These are phyloP conservation scores for Parochlus steinenii DNA, from an alignment of 2,888 invertebrate genomes.

Conservation along the genomic window DNA sequence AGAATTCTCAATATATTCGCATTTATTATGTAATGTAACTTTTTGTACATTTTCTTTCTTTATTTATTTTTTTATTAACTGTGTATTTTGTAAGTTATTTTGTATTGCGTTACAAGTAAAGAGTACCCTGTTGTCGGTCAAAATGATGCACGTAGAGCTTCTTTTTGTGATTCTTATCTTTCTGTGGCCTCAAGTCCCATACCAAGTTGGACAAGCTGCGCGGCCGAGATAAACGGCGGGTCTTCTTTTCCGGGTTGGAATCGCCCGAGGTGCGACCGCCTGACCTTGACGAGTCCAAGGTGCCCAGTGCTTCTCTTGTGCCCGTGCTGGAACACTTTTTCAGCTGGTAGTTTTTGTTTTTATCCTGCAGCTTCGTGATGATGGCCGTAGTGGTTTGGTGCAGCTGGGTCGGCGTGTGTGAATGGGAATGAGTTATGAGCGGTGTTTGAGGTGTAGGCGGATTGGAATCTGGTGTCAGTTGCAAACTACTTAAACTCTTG, in stretches of 20 bases:
- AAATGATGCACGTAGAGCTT: constrained; percentile 31
- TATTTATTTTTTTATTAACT: too few species aligned
- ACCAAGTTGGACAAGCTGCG: constrained; percentile 76
- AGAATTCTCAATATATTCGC: too few species aligned
- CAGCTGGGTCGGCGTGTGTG: too few species aligned
- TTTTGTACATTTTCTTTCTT: too few species aligned
- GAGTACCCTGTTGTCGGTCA: constrained; percentile 30
- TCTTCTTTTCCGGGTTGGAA: constrained; percentile 73
- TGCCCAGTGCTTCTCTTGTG: too few species aligned
- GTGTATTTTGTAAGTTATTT: too few species aligned
- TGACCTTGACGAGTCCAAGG: constrained; percentile 77
- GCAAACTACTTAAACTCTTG: constrained; percentile 31
- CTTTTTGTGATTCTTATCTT: constrained; percentile 27
- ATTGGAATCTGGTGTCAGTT: constrained; percentile 28
- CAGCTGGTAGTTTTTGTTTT: constrained; percentile 17
- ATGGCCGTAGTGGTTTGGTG: too few species aligned
- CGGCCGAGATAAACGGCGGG: constrained; percentile 63
- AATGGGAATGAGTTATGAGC: constrained; percentile 10
- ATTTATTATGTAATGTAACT: too few species aligned
- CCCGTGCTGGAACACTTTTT: constrained; percentile 28
- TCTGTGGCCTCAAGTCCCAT: constrained; percentile 47
- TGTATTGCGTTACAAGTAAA: constrained; percentile 27
- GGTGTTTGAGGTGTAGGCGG: too few species aligned
- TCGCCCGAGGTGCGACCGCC: constrained; percentile 76
- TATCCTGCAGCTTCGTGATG: constrained; percentile 18